These are phyloP conservation scores for Drosophila punjabiensis DNA, from an alignment of 1,140 invertebrate species.

Conservation along the genomic window DNA sequence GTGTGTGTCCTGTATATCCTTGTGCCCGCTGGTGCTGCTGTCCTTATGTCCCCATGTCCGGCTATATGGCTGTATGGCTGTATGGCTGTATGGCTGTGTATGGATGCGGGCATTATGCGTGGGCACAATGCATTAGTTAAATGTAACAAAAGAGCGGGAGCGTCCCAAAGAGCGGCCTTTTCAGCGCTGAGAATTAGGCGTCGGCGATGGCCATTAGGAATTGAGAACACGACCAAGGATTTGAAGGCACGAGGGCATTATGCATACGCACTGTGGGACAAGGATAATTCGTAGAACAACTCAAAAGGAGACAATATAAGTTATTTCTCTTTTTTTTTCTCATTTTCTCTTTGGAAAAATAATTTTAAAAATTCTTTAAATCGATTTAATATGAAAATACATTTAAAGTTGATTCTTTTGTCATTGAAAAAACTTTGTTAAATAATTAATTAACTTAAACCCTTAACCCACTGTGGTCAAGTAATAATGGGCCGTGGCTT, in stretches of 20 bases:
- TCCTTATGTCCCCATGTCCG: slow-evolving; percentile 13
- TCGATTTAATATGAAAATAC: no score
- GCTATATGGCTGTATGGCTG: neutral
- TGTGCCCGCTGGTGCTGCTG: neutral
- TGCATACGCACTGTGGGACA: slow-evolving; percentile 33
- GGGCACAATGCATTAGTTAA: slow-evolving; percentile 58
- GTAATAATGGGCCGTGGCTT: slow-evolving; percentile 9
- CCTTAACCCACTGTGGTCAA: slow-evolving; percentile 13
- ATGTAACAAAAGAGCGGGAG: slow-evolving; percentile 46
- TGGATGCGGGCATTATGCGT: slow-evolving; percentile 54
- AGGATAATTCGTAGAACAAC: neutral
- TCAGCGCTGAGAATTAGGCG: slow-evolving; percentile 43
- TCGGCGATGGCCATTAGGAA: slow-evolving; percentile 44
- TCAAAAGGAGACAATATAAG: neutral
- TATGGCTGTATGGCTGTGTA: no score
- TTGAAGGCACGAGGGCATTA: slow-evolving; percentile 21
- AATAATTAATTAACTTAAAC: neutral
- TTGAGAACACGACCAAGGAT: slow-evolving; percentile 31
- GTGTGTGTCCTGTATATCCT: slow-evolving; percentile 9
- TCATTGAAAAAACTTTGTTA: neutral
- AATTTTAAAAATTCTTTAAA: neutral
- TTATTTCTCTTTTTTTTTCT: no score
- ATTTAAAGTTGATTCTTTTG: neutral
- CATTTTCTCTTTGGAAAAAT: neutral
- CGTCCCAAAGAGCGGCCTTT: slow-evolving; percentile 31